Base-by-base conservation (phyloP, 2,888 invertebrate genomes). In the Arctia plantaginis region DNA sequence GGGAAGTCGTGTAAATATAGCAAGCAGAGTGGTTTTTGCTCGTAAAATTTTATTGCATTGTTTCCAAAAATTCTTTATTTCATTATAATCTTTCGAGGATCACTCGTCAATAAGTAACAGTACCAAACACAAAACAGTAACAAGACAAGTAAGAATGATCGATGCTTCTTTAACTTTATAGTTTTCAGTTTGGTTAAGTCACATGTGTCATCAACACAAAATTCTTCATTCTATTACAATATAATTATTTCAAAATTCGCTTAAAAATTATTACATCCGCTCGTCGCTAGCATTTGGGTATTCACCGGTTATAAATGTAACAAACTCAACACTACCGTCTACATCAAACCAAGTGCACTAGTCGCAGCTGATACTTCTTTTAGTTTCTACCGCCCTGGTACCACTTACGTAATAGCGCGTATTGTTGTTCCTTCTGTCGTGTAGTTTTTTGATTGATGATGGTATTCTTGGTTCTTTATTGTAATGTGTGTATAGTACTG, bases 301-400 rank as follows among this genome's bases (percentile, higher is more conserved):
- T 10, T 51, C 55, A 33, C 51, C 33, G 39, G 47, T 67, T 30
- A 35, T 41, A 47, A 78, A 76, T 71, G 77, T 77, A 73, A 77
- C 78, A 66, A 73, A 66, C 68, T 75, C 73, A 68, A 73, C 72
- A 77, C 72, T 76, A 75, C 44, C 41, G 73, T 72, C 66, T 70
- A 20, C 74, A 73, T 75, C 70, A 75, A 77, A 79, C 73, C 72
- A 41, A 77, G 69, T 75, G 64, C 66, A 69, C 68, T 76, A 66
- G 39, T 47, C 39, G 68, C 71, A 71, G 78, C 74, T 77, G 76
- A 76, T 75, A 76, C 71, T 78, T 75, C 72, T 77, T 78, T 71
- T 73, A 74, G 71, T 77, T 77, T 72, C 41, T 69, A 35, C 59
- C 59, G 51, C 66, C 66, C 66, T 70, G 47, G 69, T 76, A 72